phyloP scores from a whole-genome alignment of 2,888 invertebrate genomes.

The Drosophila aldrichi region DNA sequence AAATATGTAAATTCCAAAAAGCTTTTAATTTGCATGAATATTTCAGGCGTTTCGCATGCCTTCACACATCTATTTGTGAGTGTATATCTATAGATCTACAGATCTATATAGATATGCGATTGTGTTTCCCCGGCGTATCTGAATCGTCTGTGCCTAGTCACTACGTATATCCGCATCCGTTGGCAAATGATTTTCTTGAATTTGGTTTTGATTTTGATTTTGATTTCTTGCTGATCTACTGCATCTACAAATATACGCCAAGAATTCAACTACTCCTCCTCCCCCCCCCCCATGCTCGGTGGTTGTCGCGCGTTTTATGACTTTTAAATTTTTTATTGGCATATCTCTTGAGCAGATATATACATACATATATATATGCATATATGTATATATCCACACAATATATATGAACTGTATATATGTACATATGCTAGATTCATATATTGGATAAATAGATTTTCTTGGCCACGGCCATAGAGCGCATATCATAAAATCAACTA shows the following conservation, averaged over 20 bases:
- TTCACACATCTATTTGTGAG: conserved; percentile 18
- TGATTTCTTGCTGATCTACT: conserved; percentile 28
- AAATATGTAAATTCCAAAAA: conserved; percentile 69
- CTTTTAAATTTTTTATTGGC: conserved; percentile 53
- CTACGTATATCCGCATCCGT: conserved; percentile 25
- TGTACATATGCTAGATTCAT: conserved; percentile 1
- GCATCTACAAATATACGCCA: conserved; percentile 4
- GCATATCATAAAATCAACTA: background rate
- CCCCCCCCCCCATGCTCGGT: conserved; percentile 6
- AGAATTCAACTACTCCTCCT: background rate
- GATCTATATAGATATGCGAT: background rate
- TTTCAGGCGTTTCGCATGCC: conserved; percentile 33
- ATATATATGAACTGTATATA: background rate
- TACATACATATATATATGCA: background rate
- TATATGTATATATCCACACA: background rate
- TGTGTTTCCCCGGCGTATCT: conserved; percentile 4
- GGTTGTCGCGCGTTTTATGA: conserved; percentile 52
- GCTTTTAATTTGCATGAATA: conserved; percentile 63
- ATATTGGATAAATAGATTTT: conserved; percentile 31
- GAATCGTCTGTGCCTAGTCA: conserved; percentile 4
- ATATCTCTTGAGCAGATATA: conserved; percentile 32
- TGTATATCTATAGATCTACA: conserved; percentile 7
- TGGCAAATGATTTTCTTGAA: conserved; percentile 2
- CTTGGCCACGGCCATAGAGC: conserved; percentile 60
- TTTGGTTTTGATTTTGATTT: conserved; percentile 5